Base-by-base conservation (phyloP, 2,113 vertebrate species). In the Lanius collurio region DNA sequence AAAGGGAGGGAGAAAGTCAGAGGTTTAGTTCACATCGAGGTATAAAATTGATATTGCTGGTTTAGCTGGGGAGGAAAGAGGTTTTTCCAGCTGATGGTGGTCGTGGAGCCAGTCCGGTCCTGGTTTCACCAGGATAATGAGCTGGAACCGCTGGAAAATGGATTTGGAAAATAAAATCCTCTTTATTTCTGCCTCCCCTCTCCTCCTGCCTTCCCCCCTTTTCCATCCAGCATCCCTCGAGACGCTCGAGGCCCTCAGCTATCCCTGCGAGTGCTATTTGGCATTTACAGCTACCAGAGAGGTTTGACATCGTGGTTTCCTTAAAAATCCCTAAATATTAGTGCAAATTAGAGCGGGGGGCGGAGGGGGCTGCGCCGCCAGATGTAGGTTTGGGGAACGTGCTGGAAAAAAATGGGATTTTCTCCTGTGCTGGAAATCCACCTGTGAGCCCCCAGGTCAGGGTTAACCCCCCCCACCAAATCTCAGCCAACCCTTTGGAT, bases 341-440 rank as follows among this genome's bases (percentile, higher is more conserved):
- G 96, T 97, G 97, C 96, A 97, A 97, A 96, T 94, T 44, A 93
- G 83, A 90, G 55, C 13, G 13, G 65, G 67, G 33, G 14, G 6
- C 1, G 13, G 47, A 47, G 42, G 33, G 59, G 31, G 42, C 27
- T 21, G 33, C 0, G 1, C 7, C 6, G 18, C 41, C 46, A 10
- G 84, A 8, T 1, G 62, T 71, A 17, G 86, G 50, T 35, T 31
- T 31, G 41, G 77, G 83, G 60, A 53, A 65, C 2, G 1, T 0
- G 2, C 53, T 0, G 10, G 79, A 3, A 59, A 83, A 83, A 83
- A 77, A 23, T 0, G 63, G 3, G 2, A 47, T 84, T 83, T 33
- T 39, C 23, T 52, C 39, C 44, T 30, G 20, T 12, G 30, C 55
- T 64, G 35, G 7, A 62, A 94, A 81, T 53, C 49, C 81, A 39